Conservation (phyloP, 2,113 vertebrate genomes). For the Cyprinodon variegatus region DNA sequence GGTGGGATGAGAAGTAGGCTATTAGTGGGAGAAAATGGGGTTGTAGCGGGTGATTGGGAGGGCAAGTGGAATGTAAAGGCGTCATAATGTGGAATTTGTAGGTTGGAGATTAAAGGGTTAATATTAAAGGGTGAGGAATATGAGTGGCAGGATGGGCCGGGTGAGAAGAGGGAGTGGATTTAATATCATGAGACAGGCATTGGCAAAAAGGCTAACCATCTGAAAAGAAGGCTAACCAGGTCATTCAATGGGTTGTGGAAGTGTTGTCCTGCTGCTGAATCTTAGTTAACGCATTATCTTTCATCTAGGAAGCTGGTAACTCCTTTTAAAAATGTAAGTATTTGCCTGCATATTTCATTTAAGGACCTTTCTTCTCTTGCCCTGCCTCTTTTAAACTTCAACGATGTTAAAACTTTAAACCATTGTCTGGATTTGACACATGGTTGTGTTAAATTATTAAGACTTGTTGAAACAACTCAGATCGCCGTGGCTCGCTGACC, state of each 20-base stretch:
- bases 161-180: background rate
- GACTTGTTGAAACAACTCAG: constrained; percentile 58
- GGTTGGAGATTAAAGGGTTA: too few relatives aligned
- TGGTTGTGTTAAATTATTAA: constrained; percentile 60
- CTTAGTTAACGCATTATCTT: background rate
- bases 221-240: background rate
- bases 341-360: constrained; percentile 69
- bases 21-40: background rate
- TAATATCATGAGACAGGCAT: background rate
- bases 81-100: background rate
- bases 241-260: background rate
- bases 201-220: too few relatives aligned
- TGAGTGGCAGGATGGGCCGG: background rate
- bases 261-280: background rate
- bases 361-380: constrained; percentile 40
- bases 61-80: background rate
- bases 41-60: too few relatives aligned
- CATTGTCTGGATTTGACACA: constrained; percentile 54
- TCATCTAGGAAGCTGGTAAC: constrained; percentile 39
- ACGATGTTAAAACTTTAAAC: constrained; percentile 66
- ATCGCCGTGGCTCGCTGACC: constrained; percentile 56
- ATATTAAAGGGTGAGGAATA: background rate
- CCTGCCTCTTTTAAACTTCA: constrained; percentile 46
- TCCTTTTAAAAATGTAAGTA: constrained; percentile 56
- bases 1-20: background rate